Base-by-base conservation (phyloP, 2,113 vertebrate species). In the Amblyopsis rosae region DNA sequence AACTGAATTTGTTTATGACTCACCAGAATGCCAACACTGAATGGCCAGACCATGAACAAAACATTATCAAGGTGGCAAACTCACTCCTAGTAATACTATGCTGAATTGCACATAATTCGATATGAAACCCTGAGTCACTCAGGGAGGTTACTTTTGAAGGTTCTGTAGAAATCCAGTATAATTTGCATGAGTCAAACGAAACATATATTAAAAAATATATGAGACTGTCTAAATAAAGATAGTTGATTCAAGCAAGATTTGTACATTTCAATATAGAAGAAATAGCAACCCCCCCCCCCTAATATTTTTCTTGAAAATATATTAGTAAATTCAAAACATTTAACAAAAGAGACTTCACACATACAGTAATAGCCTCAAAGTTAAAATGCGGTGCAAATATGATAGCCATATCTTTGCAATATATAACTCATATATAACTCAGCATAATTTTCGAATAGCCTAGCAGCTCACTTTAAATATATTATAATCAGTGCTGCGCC, bases 81-180 rank as follows among this genome's bases (percentile, higher is more conserved):
- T 74, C 63, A 64, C 60, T 26, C 49, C 57, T 11, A 16, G 59
- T 56, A 75, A 74, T 17, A 19, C 26, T 67, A 59, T 57, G 70
- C 60, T 65, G 13, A 1, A 13, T 57, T 45, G 50, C 59, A 66
- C 59, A 45, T 46, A 45, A 70, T 26, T 19, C 41, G 47, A 16
- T 15, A 12, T 45, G 51, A 55, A 16, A 55, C 64, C 68, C 60
- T 79, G 80, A 88, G 73, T 84, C 77, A 82, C 70, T 7, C 1
- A 33, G 76, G 82, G 67, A 80, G 67, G 26, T 17, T 7, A 65
- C 50, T 26, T 11, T 41, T 5, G 12, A 51, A 15, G 4, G 49
- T 26, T 47, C 16, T 62, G 45, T 45, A 59, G 12, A 75, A 67
- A 59, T 70, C 70, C 17, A 17, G n/a, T 2, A 55, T 55, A 7